Base-by-base conservation (phyloP, 2,888 invertebrate genomes). In the Ophraella communa region DNA sequence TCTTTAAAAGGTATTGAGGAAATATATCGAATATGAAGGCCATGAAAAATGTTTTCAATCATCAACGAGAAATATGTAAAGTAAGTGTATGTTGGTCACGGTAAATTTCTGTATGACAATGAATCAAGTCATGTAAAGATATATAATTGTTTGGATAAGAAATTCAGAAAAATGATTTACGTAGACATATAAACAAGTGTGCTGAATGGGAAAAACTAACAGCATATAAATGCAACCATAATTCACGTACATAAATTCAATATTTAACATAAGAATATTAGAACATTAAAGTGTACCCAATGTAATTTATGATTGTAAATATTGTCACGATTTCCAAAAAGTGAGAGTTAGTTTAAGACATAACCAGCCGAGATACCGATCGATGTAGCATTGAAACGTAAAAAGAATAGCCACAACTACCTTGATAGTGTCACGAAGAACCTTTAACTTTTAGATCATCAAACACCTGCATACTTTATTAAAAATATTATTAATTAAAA, bases 381-480 rank as follows among this genome's bases (percentile, higher is more conserved):
- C 70, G 67, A 58, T 64, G 68, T 73, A 71, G 67, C 70, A 71
- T 71, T 72, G 70, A 68, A 67, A 62, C 55, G 65, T 67, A 66
- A 70, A 76, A 76, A 74, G 73, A 74, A 70, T 67, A 66, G 60
- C 74, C 71, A 74, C 73, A 64, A 60, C 73, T 70, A 74, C 74
- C 75, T 76, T 76, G 76, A 70, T 72, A 71, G 64, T 73, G 75
- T 76, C 76, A 76, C 76, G 76, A 75, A 67, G 72, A 71, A 70
- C 72, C 72, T 71, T 72, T 68, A 65, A 65, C 67, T 66, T 68
- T 72, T 71, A 69, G 72, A 69, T 69, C 68, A 71, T 67, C 72
- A 67, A 64, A 71, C 71, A 71, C 70, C 71, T 70, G 72, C 69
- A 66, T 60, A 45, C 44, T 52, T 57, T 35, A 66, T 58, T 68